These are phyloP conservation scores for Agriopis aurantiaria DNA, from an alignment of 2,888 invertebrate species.

Conservation along the genomic window DNA sequence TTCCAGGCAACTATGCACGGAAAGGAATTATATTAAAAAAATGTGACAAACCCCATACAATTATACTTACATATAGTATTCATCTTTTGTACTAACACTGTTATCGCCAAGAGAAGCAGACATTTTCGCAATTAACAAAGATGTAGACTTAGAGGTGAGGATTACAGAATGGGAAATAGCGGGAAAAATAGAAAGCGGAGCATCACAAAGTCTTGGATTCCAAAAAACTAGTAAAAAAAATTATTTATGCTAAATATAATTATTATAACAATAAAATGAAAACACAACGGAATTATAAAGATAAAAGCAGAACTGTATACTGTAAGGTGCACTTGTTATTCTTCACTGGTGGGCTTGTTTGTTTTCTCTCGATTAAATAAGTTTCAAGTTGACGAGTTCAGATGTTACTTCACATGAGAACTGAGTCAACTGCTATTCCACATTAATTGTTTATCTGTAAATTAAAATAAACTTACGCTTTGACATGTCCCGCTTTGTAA, in stretches of 20 bases:
- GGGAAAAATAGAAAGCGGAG: too few species aligned
- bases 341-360: background rate
- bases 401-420: background rate
- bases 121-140: background rate
- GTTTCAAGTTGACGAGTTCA: background rate
- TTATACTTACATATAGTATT: background rate
- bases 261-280: background rate
- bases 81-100: background rate
- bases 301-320: too few species aligned
- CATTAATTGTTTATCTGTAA: background rate
- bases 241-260: background rate
- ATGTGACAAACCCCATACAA: too few species aligned
- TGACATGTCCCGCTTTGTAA: too few species aligned
- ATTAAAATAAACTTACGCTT: background rate
- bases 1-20: too few species aligned
- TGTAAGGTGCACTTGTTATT: too few species aligned
- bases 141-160: too few species aligned
- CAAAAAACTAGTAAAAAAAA: background rate
- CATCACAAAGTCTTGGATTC: background rate
- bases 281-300: background rate
- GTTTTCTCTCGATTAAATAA: background rate
- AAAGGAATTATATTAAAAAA: too few species aligned
- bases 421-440: background rate
- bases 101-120: background rate
- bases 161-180: too few species aligned